Evolutionary conservation across 2,888 invertebrate species (phyloP).

Genomic region (Agonopterix heracliana): DNA sequence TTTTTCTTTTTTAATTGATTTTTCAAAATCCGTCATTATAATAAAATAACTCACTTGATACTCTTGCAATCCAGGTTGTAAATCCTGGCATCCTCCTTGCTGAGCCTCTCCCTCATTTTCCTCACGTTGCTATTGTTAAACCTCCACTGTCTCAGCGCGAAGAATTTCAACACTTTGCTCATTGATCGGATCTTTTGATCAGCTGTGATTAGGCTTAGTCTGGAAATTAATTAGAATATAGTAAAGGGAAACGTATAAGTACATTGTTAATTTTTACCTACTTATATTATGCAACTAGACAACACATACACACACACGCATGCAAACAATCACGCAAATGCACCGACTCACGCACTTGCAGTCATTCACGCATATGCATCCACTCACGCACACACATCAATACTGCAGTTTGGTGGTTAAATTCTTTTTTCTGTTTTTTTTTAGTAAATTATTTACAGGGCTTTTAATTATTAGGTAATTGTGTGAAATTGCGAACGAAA

Average conservation of each 20-base stretch:
- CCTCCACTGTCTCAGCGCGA: slow-evolving; percentile 81
- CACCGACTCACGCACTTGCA: too few relatives aligned
- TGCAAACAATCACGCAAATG: too few relatives aligned
- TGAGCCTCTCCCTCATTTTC: slow-evolving; percentile 53
- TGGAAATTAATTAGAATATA: slow-evolving; percentile 22
- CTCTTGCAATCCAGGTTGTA: slow-evolving; percentile 53
- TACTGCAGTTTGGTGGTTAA: too few relatives aligned
- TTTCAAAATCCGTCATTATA: not conserved
- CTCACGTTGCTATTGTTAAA: slow-evolving; percentile 75
- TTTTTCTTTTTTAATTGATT: too few relatives aligned
- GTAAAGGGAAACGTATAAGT: not conserved
- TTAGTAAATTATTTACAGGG: too few relatives aligned
- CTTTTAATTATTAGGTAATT: too few relatives aligned
- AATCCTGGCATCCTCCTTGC: slow-evolving; percentile 54
- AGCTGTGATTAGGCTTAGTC: slow-evolving; percentile 78
- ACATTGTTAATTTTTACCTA: not conserved
- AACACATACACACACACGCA: too few relatives aligned
- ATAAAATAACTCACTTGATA: slow-evolving; percentile 41
- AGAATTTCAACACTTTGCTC: slow-evolving; percentile 79
- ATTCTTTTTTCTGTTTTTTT: too few relatives aligned
- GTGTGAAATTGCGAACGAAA: too few relatives aligned
- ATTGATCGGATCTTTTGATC: slow-evolving; percentile 78
- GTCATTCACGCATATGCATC: too few relatives aligned
- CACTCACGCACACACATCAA: too few relatives aligned
- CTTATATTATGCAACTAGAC: too few relatives aligned